These are phyloP conservation scores for Calliphora vicina DNA, from an alignment of 1,140 invertebrate genomes.

Conservation along the genomic window DNA sequence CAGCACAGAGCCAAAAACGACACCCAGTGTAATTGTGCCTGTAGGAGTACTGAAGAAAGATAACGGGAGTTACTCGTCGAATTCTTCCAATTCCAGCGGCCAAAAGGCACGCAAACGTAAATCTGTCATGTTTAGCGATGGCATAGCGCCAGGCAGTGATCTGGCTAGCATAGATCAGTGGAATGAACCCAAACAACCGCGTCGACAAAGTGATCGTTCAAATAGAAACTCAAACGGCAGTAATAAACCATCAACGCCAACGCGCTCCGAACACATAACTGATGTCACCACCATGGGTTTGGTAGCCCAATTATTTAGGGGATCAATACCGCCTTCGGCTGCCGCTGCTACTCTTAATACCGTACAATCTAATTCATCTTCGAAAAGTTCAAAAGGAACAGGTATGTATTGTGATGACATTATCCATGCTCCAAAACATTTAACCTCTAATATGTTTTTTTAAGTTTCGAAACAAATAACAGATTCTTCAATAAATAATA, in stretches of 20 bases:
- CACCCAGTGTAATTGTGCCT: constrained; percentile 84
- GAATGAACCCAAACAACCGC: constrained; percentile 55
- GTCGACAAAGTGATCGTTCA: constrained; percentile 42
- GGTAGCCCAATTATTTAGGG: constrained; percentile 56
- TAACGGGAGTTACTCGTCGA: constrained; percentile 65
- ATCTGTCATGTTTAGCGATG: constrained; percentile 93
- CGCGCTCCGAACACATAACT: constrained; percentile 49
- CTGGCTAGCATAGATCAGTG: constrained; percentile 72
- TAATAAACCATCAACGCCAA: constrained; percentile 54
- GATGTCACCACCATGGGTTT: constrained; percentile 54
- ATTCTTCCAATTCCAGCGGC: constrained; percentile 54
- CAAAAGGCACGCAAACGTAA: constrained; percentile 68
- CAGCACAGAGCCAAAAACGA: constrained; percentile 65
- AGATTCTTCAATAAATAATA: neutral
- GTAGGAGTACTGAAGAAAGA: constrained; percentile 83
- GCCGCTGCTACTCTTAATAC: constrained; percentile 52
- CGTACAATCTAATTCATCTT: constrained; percentile 21
- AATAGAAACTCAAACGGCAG: constrained; percentile 16
- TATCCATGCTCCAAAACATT: neutral
- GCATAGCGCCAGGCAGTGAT: constrained; percentile 89
- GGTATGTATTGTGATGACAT: constrained; percentile 17
- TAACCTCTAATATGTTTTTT: neutral
- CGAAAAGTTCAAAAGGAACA: neutral
- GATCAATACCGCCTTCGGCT: constrained; percentile 56
- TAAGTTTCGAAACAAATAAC: neutral